Base-by-base conservation (phyloP, 2,113 vertebrate species). In the Ranitomeya variabilis region DNA sequence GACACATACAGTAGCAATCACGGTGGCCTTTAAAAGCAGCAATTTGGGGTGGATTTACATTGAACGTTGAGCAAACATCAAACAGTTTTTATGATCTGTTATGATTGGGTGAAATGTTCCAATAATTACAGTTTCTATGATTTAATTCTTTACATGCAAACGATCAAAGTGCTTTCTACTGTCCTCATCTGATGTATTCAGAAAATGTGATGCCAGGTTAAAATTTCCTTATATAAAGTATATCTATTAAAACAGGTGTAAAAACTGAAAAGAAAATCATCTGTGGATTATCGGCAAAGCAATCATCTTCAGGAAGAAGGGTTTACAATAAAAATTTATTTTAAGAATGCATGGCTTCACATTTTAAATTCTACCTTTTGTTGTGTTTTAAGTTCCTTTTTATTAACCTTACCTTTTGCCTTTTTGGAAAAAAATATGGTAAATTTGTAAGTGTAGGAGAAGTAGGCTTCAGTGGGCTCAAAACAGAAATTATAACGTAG, bases 1-100 rank as follows among this genome's bases (percentile, higher is more conserved):
- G 80, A 83, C 16, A 52, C 62, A 52, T 83, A 26, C 62, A 66
- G 37, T 52, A 67, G 19, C 45, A 67, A 67, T 52, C 31, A 83
- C 62, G 67, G 12, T 83, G 80, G 60, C 37, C 71, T 83, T 82
- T 82, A 51, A 45, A 16, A 66, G 19, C 18, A 51, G 45, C 60
- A 83, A 83, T 51, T 83, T 83, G 31, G 26, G n/a, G 6, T 10
- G 21, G 23, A 59, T 80, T 60, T 60, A 80, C 55, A 80, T 60
- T 80, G 55, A 31, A 59, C n/a, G 60, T 11, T 74, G 71, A 7
- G 16, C 3, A 80, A 80, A 60, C 55, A 7, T 7, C 3, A 80
- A 80, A 60, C 55, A 15, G 12, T 59, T 80, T 80, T 80, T 80
- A 26, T 16, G 57, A 80, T 74, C 71, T 74, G 15, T 74, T 80